A percentile compares a stretch with the other conserved stretches of the same genome.
Conservation (phyloP, 92 coral and sea anemone genomes). For the Palythoa heliodiscus region DNA sequence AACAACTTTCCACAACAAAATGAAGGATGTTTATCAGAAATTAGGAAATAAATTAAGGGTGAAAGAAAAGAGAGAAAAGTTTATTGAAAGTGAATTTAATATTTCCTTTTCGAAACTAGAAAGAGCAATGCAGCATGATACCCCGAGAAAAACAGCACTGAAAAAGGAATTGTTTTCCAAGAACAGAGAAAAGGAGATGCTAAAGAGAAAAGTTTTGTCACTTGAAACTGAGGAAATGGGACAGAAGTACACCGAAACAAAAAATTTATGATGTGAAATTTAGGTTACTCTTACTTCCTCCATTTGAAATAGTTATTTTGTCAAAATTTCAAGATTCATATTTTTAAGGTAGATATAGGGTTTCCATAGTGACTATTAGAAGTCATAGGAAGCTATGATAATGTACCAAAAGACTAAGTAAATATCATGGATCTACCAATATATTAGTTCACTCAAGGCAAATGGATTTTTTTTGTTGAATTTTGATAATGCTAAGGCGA, state of each 20-base stretch:
- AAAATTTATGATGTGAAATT: slow-evolving; percentile 10
- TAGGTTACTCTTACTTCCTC: slow-evolving; percentile 13
- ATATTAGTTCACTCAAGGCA: not conserved
- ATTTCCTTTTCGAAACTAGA: slow-evolving; percentile 41
- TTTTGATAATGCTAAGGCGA: slow-evolving; percentile 26
- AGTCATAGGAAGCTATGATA: slow-evolving; percentile 17
- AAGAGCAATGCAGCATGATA: slow-evolving; percentile 41
- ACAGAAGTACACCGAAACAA: not conserved
- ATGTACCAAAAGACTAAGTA: slow-evolving; percentile 5
- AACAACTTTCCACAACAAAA: slow-evolving; percentile 37
- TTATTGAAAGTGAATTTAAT: slow-evolving; percentile 35
- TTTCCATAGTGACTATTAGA: slow-evolving; percentile 26
- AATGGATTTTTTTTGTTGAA: not conserved
- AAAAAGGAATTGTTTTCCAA: slow-evolving; percentile 40
- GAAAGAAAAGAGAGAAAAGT: slow-evolving; percentile 28
- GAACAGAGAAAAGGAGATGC: slow-evolving; percentile 23
- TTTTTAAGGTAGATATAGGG: slow-evolving; percentile 17
- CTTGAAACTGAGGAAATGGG: slow-evolving; percentile 6
- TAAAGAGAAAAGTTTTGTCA: slow-evolving; percentile 15
- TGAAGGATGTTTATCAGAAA: slow-evolving; percentile 32
- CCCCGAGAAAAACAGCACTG: slow-evolving; percentile 33
- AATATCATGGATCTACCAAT: slow-evolving; percentile 30
- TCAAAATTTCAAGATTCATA: not conserved
- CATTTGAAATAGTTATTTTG: slow-evolving; percentile 12
- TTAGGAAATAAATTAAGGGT: slow-evolving; percentile 33